These are phyloP conservation scores for Aphidius gifuensis DNA, from an alignment of 1,140 invertebrate species.

Conservation along the genomic window DNA sequence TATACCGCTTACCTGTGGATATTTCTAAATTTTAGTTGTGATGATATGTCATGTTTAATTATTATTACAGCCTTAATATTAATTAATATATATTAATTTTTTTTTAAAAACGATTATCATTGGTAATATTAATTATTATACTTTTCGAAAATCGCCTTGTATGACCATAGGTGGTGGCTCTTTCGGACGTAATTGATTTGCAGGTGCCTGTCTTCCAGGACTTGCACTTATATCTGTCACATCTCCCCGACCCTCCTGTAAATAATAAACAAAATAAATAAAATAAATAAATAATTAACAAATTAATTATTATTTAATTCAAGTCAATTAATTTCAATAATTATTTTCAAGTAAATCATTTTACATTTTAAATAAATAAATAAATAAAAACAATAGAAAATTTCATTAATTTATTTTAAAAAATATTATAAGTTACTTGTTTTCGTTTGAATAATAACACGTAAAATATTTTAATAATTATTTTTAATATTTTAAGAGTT, in stretches of 20 bases:
- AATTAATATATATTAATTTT: conserved; percentile 6
- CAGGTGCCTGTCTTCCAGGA: conserved; percentile 76
- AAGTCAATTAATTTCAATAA: neutral
- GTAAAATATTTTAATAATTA: too few relatives aligned
- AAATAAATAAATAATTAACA: conserved; percentile 10
- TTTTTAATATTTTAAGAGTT: too few relatives aligned
- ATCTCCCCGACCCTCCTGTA: conserved; percentile 81
- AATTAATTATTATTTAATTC: too few relatives aligned
- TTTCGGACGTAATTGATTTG: conserved; percentile 66
- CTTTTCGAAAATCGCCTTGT: conserved; percentile 91
- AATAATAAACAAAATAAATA: neutral
- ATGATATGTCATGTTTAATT: conserved; percentile 9
- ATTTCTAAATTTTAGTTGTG: conserved; percentile 30
- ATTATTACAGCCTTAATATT: neutral
- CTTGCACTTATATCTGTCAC: conserved; percentile 86
- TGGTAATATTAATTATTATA: conserved; percentile 41
- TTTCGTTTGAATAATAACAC: too few relatives aligned
- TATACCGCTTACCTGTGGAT: conserved; percentile 81
- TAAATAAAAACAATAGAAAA: too few relatives aligned
- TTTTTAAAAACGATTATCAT: neutral
- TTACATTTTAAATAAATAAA: too few relatives aligned
- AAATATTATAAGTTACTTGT: too few relatives aligned
- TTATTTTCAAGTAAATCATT: too few relatives aligned
- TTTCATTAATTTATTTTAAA: too few relatives aligned
- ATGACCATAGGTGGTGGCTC: conserved; percentile 83